Base-by-base conservation (phyloP, 2,888 invertebrate species). In the Abrostola triplasia region DNA sequence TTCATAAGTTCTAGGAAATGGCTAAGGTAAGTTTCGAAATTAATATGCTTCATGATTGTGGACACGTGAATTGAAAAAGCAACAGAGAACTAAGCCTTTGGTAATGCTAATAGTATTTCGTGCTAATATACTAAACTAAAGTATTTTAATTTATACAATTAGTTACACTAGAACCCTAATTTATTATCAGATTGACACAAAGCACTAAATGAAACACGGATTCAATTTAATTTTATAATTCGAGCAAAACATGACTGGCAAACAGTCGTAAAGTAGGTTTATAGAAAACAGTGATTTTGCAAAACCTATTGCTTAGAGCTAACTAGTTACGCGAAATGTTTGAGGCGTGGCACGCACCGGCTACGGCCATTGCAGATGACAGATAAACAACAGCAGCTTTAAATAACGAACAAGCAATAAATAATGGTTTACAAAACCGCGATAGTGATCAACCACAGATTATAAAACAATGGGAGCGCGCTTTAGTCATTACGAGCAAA, bases 301-400 rank as follows among this genome's bases (percentile, higher is more conserved):
- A 69, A 80, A 79, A 78, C 67, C 73, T 56, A 47, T 65, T 70
- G 57, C 67, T 66, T 41, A 54, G 24, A 70, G 62, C 49, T 48
- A 64, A 71, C 76, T 65, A 76, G 68, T 72, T 75, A 75, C 70
- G 66, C 63, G 60, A 65, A 67, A 52, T 36, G 0, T 59, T 40
- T 40, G 62, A 61, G 78, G 78, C 54, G 78, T 80, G 78, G 81
- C 65, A 58, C 48, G 67, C 65, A 54, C 59, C 55, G 59, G 47
- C 62, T 57, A 64, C 47, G 42, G 59, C 70, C 58, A 59, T 59
- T 70, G 64, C 67, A 76, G 81, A 79, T 80, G 79, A 70, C 65
- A 67, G 81, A 79, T 79, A 80, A 80, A 81, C 67, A 62, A 66
- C 59, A 61, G 64, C 66, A 69, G 64, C 67, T 63, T 51, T 75